Conservation (phyloP, 2,797 vertebrate species). For the Botia kubotai region DNA sequence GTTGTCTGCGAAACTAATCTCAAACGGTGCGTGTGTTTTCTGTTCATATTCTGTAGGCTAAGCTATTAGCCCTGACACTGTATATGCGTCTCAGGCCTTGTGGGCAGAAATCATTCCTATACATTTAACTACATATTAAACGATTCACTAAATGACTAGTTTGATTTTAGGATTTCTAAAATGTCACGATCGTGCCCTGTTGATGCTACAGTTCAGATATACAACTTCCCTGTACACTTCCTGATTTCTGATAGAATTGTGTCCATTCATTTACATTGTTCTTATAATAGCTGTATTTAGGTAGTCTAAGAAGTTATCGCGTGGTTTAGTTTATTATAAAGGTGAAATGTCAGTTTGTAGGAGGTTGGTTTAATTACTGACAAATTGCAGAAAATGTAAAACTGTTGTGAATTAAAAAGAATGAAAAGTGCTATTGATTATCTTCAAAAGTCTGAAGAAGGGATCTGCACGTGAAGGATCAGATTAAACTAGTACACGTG, state of each 20-base stretch:
- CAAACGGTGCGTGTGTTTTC: constrained; percentile 82
- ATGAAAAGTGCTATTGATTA: background rate
- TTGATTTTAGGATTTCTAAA: background rate
- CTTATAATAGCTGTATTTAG: background rate
- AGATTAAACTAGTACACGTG: constrained; percentile 11
- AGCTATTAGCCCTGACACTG: constrained; percentile 30
- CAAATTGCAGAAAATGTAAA: background rate
- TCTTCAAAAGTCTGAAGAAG: background rate
- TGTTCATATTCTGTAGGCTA: constrained; percentile 13
- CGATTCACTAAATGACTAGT: background rate
- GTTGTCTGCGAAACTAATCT: constrained; percentile 92
- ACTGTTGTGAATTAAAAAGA: background rate
- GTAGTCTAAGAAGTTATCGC: background rate
- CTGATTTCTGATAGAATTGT: constrained; percentile 3
- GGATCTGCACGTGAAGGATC: background rate
- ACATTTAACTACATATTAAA: background rate
- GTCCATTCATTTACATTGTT: constrained; percentile 14
- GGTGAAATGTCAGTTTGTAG: background rate
- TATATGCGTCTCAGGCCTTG: constrained; percentile 33
- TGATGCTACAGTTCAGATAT: background rate
- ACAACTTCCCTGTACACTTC: background rate
- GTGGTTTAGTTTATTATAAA: background rate
- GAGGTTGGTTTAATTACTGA: constrained; percentile 35
- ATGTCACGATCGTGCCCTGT: background rate
- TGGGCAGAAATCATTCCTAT: background rate